phyloP scores from a whole-genome alignment of 2,113 vertebrate genomes.

The human region GRCh38 chr15:36959001-36959500 shows the following conservation, averaged over 20 bases:
- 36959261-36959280: background rate
- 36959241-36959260: background rate
- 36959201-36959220: conserved; percentile 2
- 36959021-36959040: conserved; percentile 57
- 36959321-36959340: background rate
- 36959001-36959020: conserved; percentile 70
- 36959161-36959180: background rate
- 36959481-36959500: background rate
- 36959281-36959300: background rate
- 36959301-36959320: background rate
- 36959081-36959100: conserved; percentile 47
- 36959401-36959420: background rate
- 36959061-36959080: conserved; percentile 47
- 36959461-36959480: background rate
- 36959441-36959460: background rate
- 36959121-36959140: background rate
- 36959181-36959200: conserved; percentile 3
- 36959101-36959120: background rate
- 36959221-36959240: background rate
- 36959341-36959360: background rate
- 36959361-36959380: background rate
- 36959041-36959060: conserved; percentile 25
- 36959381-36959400: background rate
- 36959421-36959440: background rate
- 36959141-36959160: background rate